Conservation (phyloP, 2,113 vertebrate species). For the Sturnus vulgaris region DNA sequence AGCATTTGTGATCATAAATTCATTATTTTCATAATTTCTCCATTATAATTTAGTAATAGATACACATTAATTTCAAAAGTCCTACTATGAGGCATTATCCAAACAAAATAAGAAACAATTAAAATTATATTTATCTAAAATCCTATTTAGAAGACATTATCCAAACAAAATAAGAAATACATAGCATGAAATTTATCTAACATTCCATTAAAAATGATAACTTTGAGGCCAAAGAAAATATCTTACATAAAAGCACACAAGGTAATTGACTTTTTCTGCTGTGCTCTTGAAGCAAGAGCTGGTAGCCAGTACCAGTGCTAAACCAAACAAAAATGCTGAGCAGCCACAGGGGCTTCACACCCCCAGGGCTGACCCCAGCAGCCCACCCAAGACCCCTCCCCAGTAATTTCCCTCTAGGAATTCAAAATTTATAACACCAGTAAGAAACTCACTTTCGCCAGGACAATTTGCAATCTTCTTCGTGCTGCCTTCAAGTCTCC, state of each 20-base stretch:
- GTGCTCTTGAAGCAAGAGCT: background rate
- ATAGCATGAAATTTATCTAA: background rate
- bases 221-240: background rate
- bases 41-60: slow-evolving; percentile 48
- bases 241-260: background rate
- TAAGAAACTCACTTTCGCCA: background rate
- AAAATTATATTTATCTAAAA: slow-evolving; percentile 10
- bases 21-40: slow-evolving; percentile 39
- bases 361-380: background rate
- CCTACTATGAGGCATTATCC: background rate
- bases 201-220: background rate
- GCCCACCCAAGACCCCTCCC: background rate
- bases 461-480: background rate
- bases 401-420: background rate
- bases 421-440: background rate
- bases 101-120: slow-evolving; percentile 59
- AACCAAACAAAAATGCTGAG: background rate
- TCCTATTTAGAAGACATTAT: background rate
- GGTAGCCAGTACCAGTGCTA: background rate
- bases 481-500: background rate
- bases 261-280: background rate
- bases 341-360: background rate
- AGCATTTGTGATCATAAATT: slow-evolving; percentile 31
- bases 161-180: slow-evolving; percentile 13
- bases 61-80: slow-evolving; percentile 14